Evolutionary conservation across 2,797 vertebrate species (phyloP).

Genomic region (Peromyscus melanophrys): DNA sequence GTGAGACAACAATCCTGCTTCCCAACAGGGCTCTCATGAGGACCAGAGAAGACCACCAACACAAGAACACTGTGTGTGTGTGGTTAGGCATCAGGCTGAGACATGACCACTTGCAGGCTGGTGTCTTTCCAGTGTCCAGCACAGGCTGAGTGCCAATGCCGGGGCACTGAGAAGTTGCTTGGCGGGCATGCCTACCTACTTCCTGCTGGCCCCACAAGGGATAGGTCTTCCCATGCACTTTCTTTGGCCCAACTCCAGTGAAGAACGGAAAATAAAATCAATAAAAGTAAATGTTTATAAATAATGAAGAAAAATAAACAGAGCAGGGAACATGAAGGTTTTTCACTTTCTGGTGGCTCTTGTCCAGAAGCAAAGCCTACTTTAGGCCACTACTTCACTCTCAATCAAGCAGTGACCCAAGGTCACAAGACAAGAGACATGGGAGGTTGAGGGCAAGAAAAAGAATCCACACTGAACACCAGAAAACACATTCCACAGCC

Average conservation of each 20-base stretch:
- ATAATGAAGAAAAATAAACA: background rate
- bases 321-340: background rate
- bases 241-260: background rate
- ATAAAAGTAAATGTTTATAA: conserved; percentile 41
- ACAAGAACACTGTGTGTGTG: background rate
- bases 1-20: background rate
- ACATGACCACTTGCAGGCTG: background rate
- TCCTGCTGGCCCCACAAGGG: background rate
- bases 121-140: too few relatives aligned
- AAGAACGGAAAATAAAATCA: background rate
- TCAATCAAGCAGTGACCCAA: background rate
- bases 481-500: background rate
- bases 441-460: background rate
- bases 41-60: background rate
- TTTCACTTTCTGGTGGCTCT: background rate
- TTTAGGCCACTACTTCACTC: background rate
- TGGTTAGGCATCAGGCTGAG: background rate
- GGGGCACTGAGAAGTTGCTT: background rate
- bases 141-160: rapidly evolving
- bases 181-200: background rate
- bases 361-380: background rate
- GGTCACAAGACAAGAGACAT: background rate
- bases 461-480: background rate
- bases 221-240: background rate
- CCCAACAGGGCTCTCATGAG: background rate